Evolutionary conservation across 2,113 vertebrate genomes (phyloP).

Genomic region (Pelecanoides urinatrix): DNA sequence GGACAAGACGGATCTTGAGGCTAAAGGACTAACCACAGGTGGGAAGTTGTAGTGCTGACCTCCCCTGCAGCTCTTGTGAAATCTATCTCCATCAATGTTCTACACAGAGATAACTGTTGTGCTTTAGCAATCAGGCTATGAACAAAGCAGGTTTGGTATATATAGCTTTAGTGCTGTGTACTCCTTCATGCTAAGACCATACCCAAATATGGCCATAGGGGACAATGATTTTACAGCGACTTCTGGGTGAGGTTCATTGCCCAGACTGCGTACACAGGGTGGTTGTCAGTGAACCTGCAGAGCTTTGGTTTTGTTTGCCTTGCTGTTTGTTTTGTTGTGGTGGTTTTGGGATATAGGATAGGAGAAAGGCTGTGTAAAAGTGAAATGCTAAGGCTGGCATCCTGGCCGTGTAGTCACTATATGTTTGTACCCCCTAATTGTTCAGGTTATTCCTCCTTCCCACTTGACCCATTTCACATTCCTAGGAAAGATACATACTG

Average conservation of each 20-base stretch:
- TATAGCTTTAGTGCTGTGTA: not conserved
- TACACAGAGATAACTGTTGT: not conserved
- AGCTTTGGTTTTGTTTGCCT: not conserved
- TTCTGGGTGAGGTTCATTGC: not conserved
- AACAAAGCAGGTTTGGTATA: not conserved
- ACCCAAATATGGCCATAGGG: not conserved
- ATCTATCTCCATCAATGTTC: not conserved
- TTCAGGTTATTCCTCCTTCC: not conserved
- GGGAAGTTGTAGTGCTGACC: not conserved
- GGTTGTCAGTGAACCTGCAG: not conserved
- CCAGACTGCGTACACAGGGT: accelerated
- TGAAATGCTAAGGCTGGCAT: not conserved
- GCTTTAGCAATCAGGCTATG: not conserved
- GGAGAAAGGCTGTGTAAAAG: not conserved
- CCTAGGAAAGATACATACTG: not conserved
- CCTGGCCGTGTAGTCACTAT: not conserved
- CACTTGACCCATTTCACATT: not conserved
- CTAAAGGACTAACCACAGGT: not conserved
- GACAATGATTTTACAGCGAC: not conserved
- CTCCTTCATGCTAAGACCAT: not conserved
- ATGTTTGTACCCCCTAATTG: not conserved
- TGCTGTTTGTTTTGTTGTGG: not conserved
- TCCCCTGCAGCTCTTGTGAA: not conserved
- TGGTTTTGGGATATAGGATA: not conserved
- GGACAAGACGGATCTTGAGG: not conserved